These are phyloP conservation scores for Cottus gobio DNA, from an alignment of 2,113 vertebrate species.

Conservation along the genomic window DNA sequence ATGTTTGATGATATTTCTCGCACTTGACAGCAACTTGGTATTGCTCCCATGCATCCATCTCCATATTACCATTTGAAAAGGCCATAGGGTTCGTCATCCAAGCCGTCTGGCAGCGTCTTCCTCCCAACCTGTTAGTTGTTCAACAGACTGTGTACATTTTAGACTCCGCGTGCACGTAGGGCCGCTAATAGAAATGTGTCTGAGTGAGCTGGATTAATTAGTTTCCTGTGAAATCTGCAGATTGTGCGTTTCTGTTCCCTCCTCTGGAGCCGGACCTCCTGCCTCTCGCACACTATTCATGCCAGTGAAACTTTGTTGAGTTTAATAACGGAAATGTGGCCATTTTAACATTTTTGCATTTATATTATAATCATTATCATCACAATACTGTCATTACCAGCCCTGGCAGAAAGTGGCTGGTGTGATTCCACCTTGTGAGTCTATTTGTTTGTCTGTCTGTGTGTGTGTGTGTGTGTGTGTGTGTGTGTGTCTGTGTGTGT, in stretches of 20 bases:
- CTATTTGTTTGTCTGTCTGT: not conserved
- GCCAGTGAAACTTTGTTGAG: not conserved
- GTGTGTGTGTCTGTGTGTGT: not conserved
- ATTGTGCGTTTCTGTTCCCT: slow-evolving; percentile 32
- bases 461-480: not conserved
- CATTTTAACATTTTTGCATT: not conserved
- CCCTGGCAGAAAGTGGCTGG: no score
- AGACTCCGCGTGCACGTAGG: slow-evolving; percentile 63
- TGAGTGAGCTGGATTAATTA: slow-evolving; percentile 59
- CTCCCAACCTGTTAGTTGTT: slow-evolving; percentile 69
- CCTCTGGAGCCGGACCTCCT: slow-evolving; percentile 27
- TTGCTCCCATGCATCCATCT: not conserved
- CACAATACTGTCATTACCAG: no score
- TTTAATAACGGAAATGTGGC: not conserved
- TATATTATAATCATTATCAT: not conserved
- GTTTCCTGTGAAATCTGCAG: slow-evolving; percentile 58
- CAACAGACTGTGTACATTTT: slow-evolving; percentile 71
- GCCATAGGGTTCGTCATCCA: slow-evolving; percentile 17
- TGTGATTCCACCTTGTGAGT: no score
- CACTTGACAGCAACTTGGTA: not conserved
- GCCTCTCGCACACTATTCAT: slow-evolving; percentile 16
- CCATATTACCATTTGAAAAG: not conserved
- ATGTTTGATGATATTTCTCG: not conserved
- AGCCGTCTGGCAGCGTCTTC: slow-evolving; percentile 60
- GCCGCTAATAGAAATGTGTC: slow-evolving; percentile 44